A percentile compares a stretch with the other conserved stretches of the same genome.
phyloP scores from a whole-genome alignment of 2,888 invertebrate genomes.

The Drosophila parthenogenetica region DNA sequence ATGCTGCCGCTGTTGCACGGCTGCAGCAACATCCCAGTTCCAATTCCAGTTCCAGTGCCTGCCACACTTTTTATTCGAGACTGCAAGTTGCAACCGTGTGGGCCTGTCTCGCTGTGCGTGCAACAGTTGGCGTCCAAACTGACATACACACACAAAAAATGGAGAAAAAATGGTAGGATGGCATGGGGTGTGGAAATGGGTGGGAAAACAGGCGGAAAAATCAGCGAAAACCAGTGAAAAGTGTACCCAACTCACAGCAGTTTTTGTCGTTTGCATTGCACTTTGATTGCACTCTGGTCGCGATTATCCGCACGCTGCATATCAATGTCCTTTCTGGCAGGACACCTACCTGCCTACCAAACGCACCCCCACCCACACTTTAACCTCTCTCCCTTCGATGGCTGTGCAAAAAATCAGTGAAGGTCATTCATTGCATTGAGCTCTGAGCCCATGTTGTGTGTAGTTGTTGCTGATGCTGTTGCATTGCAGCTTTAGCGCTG shows the following conservation, averaged over 20 bases:
- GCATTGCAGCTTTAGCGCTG: constrained; percentile 7
- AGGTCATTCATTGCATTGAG: constrained; percentile 71
- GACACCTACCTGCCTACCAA: constrained; percentile 1
- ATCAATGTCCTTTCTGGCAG: constrained; percentile 64
- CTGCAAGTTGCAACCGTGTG: constrained; percentile 46
- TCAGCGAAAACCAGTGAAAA: constrained; percentile 15
- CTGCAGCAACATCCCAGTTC: constrained; percentile 1
- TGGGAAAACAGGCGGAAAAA: constrained; percentile 9
- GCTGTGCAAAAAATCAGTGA: constrained; percentile 50
- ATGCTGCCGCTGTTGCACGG: constrained; percentile 27
- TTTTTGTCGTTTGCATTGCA: constrained; percentile 59
- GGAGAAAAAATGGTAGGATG: constrained; percentile 7
- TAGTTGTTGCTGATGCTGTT: constrained; percentile 32
- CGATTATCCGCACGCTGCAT: constrained; percentile 79
- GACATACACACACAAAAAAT: constrained; percentile 10
- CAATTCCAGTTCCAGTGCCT: neutral
- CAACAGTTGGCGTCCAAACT: constrained; percentile 62
- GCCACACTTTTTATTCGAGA: constrained; percentile 7
- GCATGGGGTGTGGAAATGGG: constrained; percentile 14
- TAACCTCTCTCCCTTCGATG: neutral
- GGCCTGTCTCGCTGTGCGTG: constrained; percentile 36
- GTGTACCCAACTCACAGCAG: neutral
- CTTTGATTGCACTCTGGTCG: constrained; percentile 77
- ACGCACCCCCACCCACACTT: neutral
- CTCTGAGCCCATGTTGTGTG: constrained; percentile 18